Percentiles rank a stretch among this genome's conserved stretches.
These are phyloP conservation scores for Trachythela sp. DNA, from an alignment of 64 coral and sea anemone genomes.

Conservation along the genomic window DNA sequence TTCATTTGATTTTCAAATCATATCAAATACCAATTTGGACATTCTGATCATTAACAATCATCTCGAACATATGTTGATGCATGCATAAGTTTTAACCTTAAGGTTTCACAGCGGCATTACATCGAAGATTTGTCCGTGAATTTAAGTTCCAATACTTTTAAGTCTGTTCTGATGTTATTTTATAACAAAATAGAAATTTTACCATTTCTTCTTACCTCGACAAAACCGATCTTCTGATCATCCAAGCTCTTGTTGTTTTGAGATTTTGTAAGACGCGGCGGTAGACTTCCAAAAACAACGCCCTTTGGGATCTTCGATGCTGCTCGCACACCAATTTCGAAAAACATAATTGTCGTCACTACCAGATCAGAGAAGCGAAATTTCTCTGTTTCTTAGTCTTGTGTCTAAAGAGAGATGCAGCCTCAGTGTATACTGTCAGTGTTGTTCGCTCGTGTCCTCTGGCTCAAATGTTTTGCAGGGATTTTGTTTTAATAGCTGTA, in stretches of 20 bases:
- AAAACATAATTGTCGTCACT: not conserved
- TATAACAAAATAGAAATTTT: not conserved
- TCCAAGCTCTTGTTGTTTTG: not conserved
- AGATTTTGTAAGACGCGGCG: not conserved
- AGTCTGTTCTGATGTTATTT: too few species aligned
- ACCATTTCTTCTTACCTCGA: not conserved
- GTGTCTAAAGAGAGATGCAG: not conserved
- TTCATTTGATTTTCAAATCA: too few species aligned
- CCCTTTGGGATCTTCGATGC: not conserved
- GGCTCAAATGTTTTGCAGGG: not conserved
- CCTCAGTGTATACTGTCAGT: not conserved
- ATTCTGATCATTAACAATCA: too few species aligned
- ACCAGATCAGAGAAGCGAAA: not conserved
- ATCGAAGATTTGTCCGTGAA: too few species aligned
- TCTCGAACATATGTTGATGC: too few species aligned
- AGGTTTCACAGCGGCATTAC: too few species aligned
- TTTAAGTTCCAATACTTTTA: too few species aligned
- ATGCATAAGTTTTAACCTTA: too few species aligned
- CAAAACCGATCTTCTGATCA: not conserved
- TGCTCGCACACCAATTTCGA: slow-evolving; percentile 3
- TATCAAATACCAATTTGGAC: too few species aligned
- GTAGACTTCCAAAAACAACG: not conserved
- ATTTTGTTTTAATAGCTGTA: slow-evolving; percentile 2
- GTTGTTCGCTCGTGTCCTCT: not conserved
- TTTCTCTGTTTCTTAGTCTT: not conserved